Evolutionary conservation across 2,113 vertebrate species (phyloP).

Genomic region (Athene cunicularia): DNA sequence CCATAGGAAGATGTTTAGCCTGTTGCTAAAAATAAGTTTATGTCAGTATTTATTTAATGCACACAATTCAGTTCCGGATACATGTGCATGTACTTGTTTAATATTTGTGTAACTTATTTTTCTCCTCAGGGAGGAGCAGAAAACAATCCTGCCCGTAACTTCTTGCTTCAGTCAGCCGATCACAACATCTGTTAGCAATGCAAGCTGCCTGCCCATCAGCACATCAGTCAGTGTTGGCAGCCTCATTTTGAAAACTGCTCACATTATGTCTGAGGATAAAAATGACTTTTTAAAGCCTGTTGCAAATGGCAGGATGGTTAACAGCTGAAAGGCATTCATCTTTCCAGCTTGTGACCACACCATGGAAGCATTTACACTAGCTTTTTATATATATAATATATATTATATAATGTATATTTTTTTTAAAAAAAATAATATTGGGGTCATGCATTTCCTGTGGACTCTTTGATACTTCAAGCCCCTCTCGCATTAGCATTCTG

Average conservation of each 20-base stretch:
- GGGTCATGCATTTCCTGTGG: slow-evolving; percentile 84
- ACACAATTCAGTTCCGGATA: slow-evolving; percentile 65
- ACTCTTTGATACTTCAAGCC: slow-evolving; percentile 85
- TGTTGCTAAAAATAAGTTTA: slow-evolving; percentile 50
- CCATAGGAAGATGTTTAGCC: slow-evolving; percentile 38
- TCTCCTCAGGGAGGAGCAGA: slow-evolving; percentile 80
- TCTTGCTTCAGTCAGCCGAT: slow-evolving; percentile 86
- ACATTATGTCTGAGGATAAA: slow-evolving; percentile 80
- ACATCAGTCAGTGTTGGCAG: slow-evolving; percentile 79
- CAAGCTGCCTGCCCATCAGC: slow-evolving; percentile 76
- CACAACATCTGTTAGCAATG: slow-evolving; percentile 80
- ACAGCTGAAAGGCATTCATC: slow-evolving; percentile 85
- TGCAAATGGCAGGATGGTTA: slow-evolving; percentile 88
- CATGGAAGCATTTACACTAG: slow-evolving; percentile 83
- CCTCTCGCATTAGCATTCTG: slow-evolving; percentile 82
- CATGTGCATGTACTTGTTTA: slow-evolving; percentile 65
- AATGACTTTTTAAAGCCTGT: slow-evolving; percentile 79
- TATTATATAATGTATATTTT: slow-evolving; percentile 85
- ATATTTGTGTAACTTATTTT: slow-evolving; percentile 65
- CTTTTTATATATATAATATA: slow-evolving; percentile 86
- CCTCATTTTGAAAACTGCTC: slow-evolving; percentile 85
- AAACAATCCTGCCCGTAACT: slow-evolving; percentile 78
- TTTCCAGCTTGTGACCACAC: slow-evolving; percentile 79
- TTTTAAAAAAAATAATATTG: slow-evolving; percentile 83
- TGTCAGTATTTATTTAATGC: slow-evolving; percentile 68